A percentile compares a stretch with the other conserved stretches of the same genome.
Conservation (phyloP, 2,113 vertebrate species). For the Athene noctua region DNA sequence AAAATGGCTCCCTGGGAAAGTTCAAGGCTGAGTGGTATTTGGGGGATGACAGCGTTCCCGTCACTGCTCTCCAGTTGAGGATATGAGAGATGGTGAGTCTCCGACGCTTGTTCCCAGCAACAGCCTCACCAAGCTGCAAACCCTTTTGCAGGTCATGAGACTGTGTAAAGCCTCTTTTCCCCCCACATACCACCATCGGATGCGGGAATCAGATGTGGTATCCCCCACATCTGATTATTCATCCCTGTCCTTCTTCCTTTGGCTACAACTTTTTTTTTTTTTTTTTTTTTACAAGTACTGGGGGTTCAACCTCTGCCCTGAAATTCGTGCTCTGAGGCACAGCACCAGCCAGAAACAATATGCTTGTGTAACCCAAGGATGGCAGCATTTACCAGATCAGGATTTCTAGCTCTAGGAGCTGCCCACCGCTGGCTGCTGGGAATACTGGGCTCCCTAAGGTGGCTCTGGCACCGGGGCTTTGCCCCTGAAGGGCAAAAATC, state of each 20-base stretch:
- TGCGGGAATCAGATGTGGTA: background rate
- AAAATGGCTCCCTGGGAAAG: background rate
- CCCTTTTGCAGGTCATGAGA: background rate
- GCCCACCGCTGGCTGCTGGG: background rate
- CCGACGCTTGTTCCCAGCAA: background rate
- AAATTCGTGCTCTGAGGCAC: background rate
- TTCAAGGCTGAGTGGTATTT: background rate
- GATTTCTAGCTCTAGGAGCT: background rate
- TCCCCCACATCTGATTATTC: background rate
- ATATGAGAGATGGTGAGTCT: background rate
- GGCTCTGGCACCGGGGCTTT: background rate
- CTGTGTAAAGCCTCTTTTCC: background rate
- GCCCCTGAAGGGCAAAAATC: background rate
- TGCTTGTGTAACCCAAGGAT: background rate
- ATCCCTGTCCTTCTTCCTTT: background rate
- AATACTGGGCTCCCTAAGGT: background rate
- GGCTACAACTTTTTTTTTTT: background rate
- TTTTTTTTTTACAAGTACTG: background rate
- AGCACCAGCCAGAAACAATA: background rate
- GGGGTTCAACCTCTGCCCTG: background rate
- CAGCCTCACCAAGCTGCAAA: background rate
- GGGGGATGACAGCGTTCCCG: background rate
- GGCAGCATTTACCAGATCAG: background rate
- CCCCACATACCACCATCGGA: background rate
- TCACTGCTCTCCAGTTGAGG: background rate